phyloP scores from a whole-genome alignment of 2,113 vertebrate genomes.

The Tupaia tana region DNA sequence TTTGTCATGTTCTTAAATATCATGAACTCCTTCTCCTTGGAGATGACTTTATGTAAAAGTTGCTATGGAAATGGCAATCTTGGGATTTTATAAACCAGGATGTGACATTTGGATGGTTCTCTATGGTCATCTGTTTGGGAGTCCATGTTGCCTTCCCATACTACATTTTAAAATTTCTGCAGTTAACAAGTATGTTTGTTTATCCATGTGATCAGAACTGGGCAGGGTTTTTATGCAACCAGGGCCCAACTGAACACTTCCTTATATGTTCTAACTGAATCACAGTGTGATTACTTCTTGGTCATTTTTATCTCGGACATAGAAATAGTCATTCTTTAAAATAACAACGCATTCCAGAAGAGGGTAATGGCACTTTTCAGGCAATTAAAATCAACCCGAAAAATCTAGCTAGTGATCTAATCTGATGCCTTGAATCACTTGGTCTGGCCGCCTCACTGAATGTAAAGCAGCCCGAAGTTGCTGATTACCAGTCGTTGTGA shows the following conservation, averaged over 20 bases:
- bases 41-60: neutral
- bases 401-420: conserved; percentile 56
- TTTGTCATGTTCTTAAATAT: conserved; percentile 49
- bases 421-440: conserved; percentile 24
- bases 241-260: neutral
- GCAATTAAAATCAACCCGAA: conserved; percentile 70
- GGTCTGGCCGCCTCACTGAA: conserved; percentile 7
- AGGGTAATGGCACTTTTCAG: conserved; percentile 47
- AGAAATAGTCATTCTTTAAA: conserved; percentile 56
- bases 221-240: neutral
- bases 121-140: neutral
- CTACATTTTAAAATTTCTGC: neutral
- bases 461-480: conserved; percentile 38
- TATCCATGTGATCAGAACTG: neutral
- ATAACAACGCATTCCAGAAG: conserved; percentile 46
- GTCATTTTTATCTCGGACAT: conserved; percentile 36
- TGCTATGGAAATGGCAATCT: conserved; percentile 20
- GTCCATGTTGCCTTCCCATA: neutral
- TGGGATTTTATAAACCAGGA: conserved; percentile 25
- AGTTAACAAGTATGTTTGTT: neutral
- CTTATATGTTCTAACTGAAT: neutral
- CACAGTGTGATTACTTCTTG: neutral
- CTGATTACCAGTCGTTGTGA: conserved; percentile 43
- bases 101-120: conserved; percentile 25
- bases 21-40: neutral